Base-by-base conservation (phyloP, 2,888 invertebrate species). In the Carpatolechia fugitivella region DNA sequence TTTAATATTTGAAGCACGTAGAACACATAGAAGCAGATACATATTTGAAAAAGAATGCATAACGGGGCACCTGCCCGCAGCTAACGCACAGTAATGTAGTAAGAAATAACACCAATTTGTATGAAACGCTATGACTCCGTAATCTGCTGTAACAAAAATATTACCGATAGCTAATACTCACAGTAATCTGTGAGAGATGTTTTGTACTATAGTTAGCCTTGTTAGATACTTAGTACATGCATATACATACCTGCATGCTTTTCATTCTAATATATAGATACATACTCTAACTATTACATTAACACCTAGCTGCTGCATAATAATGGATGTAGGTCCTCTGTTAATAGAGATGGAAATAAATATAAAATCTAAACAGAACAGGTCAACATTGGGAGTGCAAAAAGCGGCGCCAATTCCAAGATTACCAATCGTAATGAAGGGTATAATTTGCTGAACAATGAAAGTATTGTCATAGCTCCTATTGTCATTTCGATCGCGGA, bases 401-500 rank as follows among this genome's bases (percentile, higher is more conserved):
- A 33, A 6, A 3, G 24, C 24, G 44, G 44, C 44, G 44, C 44
- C 44, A 44, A 33, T 53, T 24, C 44, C 14, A 16, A 49, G 54
- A 49, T 58, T 38, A 48, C 38, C 40, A 48, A 56, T 54, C 31
- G 36, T 54, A 58, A 58, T 56, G 48, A 58, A 56, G 52, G 24
- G 56, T 54, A 56, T 55, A 55, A 57, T 64, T 24, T 68, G 64
- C 59, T 56, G 60, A 68, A 70, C 75, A 75, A 68, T 70, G 69
- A 72, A 60, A 63, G 60, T 61, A 67, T 65, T 70, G 69, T 72
- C 66, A 60, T 65, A 62, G 56, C 58, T 59, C 60, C 60, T 69
- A 69, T 67, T 73, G 76, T 76, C 70, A 70, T 65, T 68, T 64
- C 60, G 67, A 65, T 63, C 57, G 40, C 30, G 61, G 67, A 60